Evolutionary conservation across 2,113 vertebrate genomes (phyloP), one percentile per base, ranked within the genome.

Genomic region (Paradisaea rubra): DNA sequence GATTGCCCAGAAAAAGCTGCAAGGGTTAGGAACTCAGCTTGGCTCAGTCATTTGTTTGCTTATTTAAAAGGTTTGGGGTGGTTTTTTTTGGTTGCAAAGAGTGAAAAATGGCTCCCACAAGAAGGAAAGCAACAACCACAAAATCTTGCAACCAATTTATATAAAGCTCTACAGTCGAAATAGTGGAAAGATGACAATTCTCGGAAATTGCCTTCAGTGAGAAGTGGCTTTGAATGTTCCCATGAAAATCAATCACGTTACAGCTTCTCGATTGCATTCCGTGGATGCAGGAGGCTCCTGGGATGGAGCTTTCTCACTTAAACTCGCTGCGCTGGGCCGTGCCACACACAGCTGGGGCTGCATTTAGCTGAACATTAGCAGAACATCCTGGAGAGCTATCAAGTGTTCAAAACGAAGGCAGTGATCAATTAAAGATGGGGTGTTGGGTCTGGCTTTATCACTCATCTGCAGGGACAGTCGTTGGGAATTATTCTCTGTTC

Each of bases 161-260:
- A 77, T 81, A 77, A 86, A 94, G 28, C 85, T 83, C 71, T 71
- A 5, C 68, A 20, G 28, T 60, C 0, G 16, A 68, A 96, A 78
- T 15, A 88, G 71, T 71, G 73, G 87, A 80, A 88, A 85, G 59
- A 91, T 94, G 91, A 93, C 91, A 91, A 95, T 94, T 88, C 89
- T 94, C 1, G 0, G 88, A 86, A 97, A 97, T 94, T 95, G 91
- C 92, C 85, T 91, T 93, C 85, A 79, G 94, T 78, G 80, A 86
- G 80, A 90, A 88, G 90, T 88, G 82, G 85, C 57, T 96, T 71
- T 93, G 91, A 94, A 95, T 35, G 85, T 94, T 95, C 82, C 96
- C 93, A 71, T 97, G 95, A 95, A 95, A 95, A 96, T 96, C 94
- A 95, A 84, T 96, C 93, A 71, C 2, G 61, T 52, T 94, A 3